These are phyloP conservation scores for Isotomurus palustris DNA, from an alignment of 2,888 invertebrate genomes.

Conservation along the genomic window DNA sequence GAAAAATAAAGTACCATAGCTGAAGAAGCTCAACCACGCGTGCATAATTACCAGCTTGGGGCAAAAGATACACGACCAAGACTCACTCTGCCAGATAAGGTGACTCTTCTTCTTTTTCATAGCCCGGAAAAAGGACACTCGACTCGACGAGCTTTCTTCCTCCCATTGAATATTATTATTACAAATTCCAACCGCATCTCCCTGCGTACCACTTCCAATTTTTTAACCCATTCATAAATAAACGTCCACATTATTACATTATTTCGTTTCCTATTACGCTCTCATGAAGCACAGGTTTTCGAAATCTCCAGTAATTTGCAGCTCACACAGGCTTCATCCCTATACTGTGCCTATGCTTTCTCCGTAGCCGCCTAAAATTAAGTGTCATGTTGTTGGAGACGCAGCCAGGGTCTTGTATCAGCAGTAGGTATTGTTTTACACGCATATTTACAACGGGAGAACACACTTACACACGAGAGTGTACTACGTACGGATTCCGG, in stretches of 20 bases:
- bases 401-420: no score
- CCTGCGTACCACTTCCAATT: neutral
- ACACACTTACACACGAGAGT: no score
- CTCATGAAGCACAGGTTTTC: no score
- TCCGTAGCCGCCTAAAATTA: no score
- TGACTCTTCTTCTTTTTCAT: slow-evolving; percentile 32
- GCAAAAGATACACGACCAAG: slow-evolving; percentile 23
- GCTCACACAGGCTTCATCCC: no score
- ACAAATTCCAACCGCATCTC: slow-evolving; percentile 6
- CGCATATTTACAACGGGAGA: no score
- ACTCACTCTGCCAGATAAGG: slow-evolving; percentile 27
- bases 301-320: no score
- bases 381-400: no score
- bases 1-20: slow-evolving; percentile 43
- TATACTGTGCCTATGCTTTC: no score
- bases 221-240: slow-evolving; percentile 2
- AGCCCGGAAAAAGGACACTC: neutral
- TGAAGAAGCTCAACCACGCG: slow-evolving; percentile 42
- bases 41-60: slow-evolving; percentile 46
- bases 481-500: no score
- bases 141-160: neutral
- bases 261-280: slow-evolving; percentile 2
- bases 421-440: no score
- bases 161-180: slow-evolving; percentile 1
- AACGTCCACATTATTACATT: slow-evolving; percentile 1